phyloP scores from a whole-genome alignment of 2,888 invertebrate genomes.

The Seladonia tumulorum region DNA sequence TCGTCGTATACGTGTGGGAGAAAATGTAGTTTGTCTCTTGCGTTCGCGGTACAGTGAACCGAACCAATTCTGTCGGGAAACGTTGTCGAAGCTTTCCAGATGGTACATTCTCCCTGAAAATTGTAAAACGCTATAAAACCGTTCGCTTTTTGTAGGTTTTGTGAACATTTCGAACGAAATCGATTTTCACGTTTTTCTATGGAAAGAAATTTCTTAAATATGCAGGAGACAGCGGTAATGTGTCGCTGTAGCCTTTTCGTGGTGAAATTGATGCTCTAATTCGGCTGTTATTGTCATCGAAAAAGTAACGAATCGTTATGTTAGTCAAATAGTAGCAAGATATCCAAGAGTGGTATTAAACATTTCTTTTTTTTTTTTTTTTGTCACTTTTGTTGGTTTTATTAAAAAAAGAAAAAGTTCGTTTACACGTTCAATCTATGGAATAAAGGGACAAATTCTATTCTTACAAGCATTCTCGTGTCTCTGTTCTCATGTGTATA shows the following conservation, averaged over 20 bases:
- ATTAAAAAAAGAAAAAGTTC: not conserved
- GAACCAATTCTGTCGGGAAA: not conserved
- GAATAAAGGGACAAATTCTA: not conserved
- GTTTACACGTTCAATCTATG: not conserved
- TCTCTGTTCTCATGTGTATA: too few species aligned
- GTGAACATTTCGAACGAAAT: not conserved
- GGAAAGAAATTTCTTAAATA: not conserved
- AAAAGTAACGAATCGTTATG: not conserved
- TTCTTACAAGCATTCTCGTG: not conserved
- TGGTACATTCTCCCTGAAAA: not conserved
- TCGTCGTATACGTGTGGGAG: not conserved
- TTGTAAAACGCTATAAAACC: not conserved
- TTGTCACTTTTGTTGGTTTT: not conserved
- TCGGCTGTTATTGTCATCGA: slow-evolving; percentile 2
- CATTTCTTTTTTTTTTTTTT: not conserved
- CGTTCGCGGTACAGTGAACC: not conserved
- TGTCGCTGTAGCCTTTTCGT: not conserved
- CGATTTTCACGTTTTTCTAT: not conserved
- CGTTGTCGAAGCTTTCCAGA: not conserved
- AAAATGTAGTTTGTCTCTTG: not conserved
- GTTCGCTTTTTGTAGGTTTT: not conserved
- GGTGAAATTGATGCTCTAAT: not conserved
- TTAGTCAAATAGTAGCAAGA: not conserved
- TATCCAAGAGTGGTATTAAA: not conserved
- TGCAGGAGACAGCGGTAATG: not conserved